These are phyloP conservation scores for Potorous gilbertii DNA, from an alignment of 2,797 vertebrate genomes.

Conservation along the genomic window DNA sequence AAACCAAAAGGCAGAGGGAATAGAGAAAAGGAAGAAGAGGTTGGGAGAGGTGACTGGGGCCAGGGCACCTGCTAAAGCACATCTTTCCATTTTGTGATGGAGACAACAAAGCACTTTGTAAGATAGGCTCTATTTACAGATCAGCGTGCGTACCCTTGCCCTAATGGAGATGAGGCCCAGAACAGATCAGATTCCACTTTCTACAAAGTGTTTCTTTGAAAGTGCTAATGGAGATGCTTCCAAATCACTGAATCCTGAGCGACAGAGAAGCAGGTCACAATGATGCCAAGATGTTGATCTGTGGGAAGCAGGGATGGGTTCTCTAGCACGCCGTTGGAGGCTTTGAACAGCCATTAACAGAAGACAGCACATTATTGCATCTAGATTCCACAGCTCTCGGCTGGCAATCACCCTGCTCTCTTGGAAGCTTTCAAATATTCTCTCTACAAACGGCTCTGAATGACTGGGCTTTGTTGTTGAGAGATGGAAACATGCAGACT, in stretches of 20 bases:
- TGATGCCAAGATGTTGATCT: conserved; percentile 35
- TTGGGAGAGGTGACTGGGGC: background rate
- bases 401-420: background rate
- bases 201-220: conserved; percentile 52
- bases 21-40: background rate
- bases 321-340: background rate
- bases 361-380: conserved; percentile 12
- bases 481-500: conserved; percentile 23
- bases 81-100: background rate
- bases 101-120: conserved; percentile 54
- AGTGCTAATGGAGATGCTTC: conserved; percentile 50
- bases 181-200: conserved; percentile 17
- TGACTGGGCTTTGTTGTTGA: background rate
- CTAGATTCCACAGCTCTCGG: background rate
- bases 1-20: conserved; percentile 75
- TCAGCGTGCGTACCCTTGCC: conserved; percentile 14
- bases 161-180: conserved; percentile 17
- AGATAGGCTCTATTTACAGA: conserved; percentile 40
- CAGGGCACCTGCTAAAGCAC: background rate
- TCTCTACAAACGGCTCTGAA: conserved; percentile 34
- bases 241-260: conserved; percentile 65
- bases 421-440: background rate
- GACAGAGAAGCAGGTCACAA: conserved; percentile 52
- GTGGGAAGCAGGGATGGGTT: conserved; percentile 16
- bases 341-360: background rate